phyloP scores from a whole-genome alignment of 2,888 invertebrate species.

The Drosophila vallismaia region DNA sequence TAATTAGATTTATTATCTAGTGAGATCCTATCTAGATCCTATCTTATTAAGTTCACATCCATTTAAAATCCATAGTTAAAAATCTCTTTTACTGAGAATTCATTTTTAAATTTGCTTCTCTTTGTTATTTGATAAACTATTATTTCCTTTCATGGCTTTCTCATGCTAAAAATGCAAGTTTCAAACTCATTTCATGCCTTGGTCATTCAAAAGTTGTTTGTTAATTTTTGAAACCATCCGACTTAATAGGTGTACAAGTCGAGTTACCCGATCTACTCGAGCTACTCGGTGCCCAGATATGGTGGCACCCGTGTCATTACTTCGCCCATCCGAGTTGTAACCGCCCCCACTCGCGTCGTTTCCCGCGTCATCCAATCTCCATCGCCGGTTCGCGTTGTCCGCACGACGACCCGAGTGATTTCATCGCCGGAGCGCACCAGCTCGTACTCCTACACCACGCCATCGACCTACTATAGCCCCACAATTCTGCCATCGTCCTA shows the following conservation, averaged over 20 bases:
- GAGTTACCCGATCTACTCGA: slow-evolving; percentile 83
- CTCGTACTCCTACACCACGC: slow-evolving; percentile 71
- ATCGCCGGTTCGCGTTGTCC: slow-evolving; percentile 77
- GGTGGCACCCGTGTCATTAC: slow-evolving; percentile 79
- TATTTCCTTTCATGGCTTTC: slow-evolving; percentile 13
- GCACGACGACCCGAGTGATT: slow-evolving; percentile 78
- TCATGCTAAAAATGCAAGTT: slow-evolving; percentile 5
- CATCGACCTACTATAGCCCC: slow-evolving; percentile 66
- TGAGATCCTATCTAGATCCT: neutral
- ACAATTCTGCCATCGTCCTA: slow-evolving; percentile 68
- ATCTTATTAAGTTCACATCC: neutral
- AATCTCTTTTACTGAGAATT: slow-evolving; percentile 8
- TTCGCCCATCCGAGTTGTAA: slow-evolving; percentile 82
- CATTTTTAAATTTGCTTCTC: slow-evolving; percentile 1
- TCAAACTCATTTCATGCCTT: slow-evolving; percentile 3
- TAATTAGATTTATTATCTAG: slow-evolving; percentile 7
- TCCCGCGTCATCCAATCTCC: slow-evolving; percentile 75
- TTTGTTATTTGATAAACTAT: slow-evolving; percentile 13
- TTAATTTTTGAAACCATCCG: slow-evolving; percentile 47
- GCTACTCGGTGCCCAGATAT: slow-evolving; percentile 80
- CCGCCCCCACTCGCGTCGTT: slow-evolving; percentile 79
- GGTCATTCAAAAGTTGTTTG: slow-evolving; percentile 14
- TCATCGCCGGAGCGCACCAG: slow-evolving; percentile 78
- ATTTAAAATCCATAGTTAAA: neutral
- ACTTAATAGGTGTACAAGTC: slow-evolving; percentile 81